Conservation (phyloP, 37 sponge, comb jelly and placozoan genomes). For the Bolinopsis microptera region DNA sequence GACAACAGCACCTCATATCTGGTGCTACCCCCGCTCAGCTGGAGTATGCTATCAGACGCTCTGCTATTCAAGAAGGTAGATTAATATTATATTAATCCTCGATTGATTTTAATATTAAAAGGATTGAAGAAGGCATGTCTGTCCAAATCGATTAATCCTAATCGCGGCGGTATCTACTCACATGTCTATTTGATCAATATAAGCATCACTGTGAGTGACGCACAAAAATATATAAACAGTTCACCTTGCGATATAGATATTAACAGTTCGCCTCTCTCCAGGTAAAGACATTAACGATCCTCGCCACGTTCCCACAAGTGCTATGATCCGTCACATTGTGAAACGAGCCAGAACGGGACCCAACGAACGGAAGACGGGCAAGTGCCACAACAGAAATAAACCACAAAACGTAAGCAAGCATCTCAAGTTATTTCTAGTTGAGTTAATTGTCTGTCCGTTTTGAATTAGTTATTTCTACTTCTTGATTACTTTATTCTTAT, state of each 20-base stretch:
- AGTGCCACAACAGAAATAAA: neutral
- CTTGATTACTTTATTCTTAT: neutral
- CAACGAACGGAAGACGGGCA: neutral
- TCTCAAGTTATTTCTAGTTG: too few relatives aligned
- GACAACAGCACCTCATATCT: conserved; percentile 20
- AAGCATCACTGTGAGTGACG: too few relatives aligned
- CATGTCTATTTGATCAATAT: too few relatives aligned
- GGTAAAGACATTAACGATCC: conserved; percentile 61
- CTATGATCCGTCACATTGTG: conserved; percentile 63
- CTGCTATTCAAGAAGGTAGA: conserved; percentile 48
- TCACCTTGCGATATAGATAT: too few relatives aligned
- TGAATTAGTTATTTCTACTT: neutral
- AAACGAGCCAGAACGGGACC: conserved; percentile 55
- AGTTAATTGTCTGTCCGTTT: neutral
- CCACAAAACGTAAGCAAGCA: neutral
- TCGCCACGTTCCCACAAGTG: conserved; percentile 50
- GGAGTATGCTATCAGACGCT: conserved; percentile 57
- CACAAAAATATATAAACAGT: too few relatives aligned
- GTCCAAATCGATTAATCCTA: too few relatives aligned
- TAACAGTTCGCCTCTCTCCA: too few relatives aligned
- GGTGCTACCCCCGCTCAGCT: conserved; percentile 54
- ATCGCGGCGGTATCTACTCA: too few relatives aligned
- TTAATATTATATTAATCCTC: neutral
- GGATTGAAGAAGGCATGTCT: too few relatives aligned
- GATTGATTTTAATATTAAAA: too few relatives aligned